These are phyloP conservation scores for Sminthurides bifidus DNA, from an alignment of 1,140 invertebrate genomes.

Conservation along the genomic window DNA sequence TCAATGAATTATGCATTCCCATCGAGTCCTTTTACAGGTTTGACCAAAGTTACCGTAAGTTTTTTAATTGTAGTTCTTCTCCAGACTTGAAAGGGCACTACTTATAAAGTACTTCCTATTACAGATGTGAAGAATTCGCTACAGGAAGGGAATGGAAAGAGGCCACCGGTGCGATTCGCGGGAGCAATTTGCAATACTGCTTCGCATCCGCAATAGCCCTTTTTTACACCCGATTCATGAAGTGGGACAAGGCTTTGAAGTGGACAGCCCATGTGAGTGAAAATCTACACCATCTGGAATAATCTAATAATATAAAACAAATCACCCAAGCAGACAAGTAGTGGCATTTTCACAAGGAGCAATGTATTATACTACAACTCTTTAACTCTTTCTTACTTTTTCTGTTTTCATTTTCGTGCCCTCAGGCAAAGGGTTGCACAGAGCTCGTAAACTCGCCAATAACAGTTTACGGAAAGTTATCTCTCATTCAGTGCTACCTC, in stretches of 20 bases:
- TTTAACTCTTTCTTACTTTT: too few species aligned
- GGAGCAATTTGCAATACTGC: constrained; percentile 17
- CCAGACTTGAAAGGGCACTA: too few species aligned
- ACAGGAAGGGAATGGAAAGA: constrained; percentile 11
- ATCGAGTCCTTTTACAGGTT: constrained; percentile 22
- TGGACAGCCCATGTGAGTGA: too few species aligned
- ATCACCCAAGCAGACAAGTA: not conserved
- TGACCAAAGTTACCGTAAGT: too few species aligned
- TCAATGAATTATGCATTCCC: constrained; percentile 15
- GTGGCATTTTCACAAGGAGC: not conserved
- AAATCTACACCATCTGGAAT: too few species aligned
- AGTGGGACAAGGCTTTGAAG: constrained; percentile 10
- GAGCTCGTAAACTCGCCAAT: too few species aligned
- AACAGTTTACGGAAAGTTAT: constrained; percentile 14
- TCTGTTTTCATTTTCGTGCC: too few species aligned
- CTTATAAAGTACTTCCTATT: too few species aligned
- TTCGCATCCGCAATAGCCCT: constrained; percentile 19
- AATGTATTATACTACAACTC: too few species aligned
- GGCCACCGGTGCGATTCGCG: constrained; percentile 6
- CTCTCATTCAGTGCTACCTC: constrained; percentile 21
- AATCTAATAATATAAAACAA: not conserved
- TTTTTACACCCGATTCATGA: constrained; percentile 9
- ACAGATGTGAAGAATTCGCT: constrained; percentile 22
- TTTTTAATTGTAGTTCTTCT: too few species aligned
- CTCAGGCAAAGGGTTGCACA: too few species aligned